phyloP scores from a whole-genome alignment of 2,113 vertebrate genomes.

The Anhinga rufa region DNA sequence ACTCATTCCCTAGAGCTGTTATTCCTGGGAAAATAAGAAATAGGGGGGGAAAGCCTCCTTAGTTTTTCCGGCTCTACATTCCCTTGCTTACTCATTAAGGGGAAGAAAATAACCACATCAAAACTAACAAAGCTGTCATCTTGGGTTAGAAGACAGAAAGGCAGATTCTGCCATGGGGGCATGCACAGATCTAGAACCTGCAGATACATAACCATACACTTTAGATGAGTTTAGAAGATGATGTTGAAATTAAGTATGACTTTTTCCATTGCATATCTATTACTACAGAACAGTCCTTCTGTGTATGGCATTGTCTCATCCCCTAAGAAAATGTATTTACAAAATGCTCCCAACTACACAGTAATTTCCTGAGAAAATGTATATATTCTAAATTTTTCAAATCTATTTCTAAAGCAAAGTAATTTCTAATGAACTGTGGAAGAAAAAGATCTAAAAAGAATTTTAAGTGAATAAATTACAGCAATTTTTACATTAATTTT shows the following conservation, averaged over 20 bases:
- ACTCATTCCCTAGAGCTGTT: not conserved
- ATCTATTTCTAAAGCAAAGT: not conserved
- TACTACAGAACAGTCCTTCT: not conserved
- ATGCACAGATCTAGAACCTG: not conserved
- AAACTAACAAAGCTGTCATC: not conserved
- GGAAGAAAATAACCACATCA: not conserved
- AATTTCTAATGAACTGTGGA: not conserved
- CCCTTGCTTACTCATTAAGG: not conserved
- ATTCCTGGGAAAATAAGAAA: not conserved
- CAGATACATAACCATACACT: not conserved
- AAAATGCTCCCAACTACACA: not conserved
- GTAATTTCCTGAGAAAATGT: not conserved
- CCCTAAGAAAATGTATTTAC: not conserved
- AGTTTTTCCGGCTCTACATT: not conserved
- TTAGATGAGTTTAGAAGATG: not conserved
- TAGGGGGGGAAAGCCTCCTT: not conserved
- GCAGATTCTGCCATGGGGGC: not conserved
- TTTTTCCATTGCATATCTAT: not conserved
- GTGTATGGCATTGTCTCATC: not conserved
- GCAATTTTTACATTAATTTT: not conserved
- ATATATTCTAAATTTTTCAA: not conserved
- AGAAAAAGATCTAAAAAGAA: not conserved
- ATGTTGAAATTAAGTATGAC: not conserved
- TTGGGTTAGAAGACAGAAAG: not conserved
- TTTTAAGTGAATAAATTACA: not conserved